Percentiles rank a stretch among this genome's conserved stretches.
These are phyloP conservation scores for Agrotis ipsilon DNA, from an alignment of 2,888 invertebrate genomes.

Conservation along the genomic window DNA sequence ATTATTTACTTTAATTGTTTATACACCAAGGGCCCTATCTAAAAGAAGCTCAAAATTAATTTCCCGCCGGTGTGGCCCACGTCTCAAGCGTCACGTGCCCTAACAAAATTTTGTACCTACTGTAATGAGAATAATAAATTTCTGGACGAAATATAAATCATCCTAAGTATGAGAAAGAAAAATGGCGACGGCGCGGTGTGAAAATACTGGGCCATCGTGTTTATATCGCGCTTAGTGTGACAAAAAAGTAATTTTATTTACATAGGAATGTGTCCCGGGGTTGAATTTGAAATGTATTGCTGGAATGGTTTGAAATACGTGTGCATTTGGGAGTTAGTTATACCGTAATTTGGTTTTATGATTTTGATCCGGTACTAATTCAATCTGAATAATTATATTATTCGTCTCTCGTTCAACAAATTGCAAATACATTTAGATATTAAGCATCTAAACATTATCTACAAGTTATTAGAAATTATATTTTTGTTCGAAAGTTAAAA, in stretches of 20 bases:
- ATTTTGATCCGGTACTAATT: background rate
- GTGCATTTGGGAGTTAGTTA: background rate
- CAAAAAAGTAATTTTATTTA: slow-evolving; percentile 56
- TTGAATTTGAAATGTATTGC: slow-evolving; percentile 40
- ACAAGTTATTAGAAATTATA: background rate
- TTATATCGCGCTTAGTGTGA: slow-evolving; percentile 41
- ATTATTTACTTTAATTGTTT: slow-evolving; percentile 52
- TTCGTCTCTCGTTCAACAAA: too few species aligned
- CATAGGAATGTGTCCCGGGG: slow-evolving; percentile 46
- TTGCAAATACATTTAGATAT: background rate
- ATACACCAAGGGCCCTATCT: slow-evolving; percentile 27
- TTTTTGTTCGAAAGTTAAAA: slow-evolving; percentile 9
- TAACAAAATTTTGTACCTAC: slow-evolving; percentile 69
- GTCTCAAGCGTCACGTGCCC: slow-evolving; percentile 72
- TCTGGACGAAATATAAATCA: slow-evolving; percentile 73
- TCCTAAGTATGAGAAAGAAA: slow-evolving; percentile 69
- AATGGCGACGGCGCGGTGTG: slow-evolving; percentile 58
- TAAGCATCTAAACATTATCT: background rate
- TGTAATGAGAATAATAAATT: slow-evolving; percentile 80
- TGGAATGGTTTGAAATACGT: background rate
- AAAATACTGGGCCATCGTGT: slow-evolving; percentile 64
- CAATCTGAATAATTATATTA: background rate
- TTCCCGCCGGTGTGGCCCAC: slow-evolving; percentile 51
- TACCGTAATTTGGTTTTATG: background rate
- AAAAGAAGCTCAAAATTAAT: slow-evolving; percentile 55